Percentiles rank a stretch among this genome's conserved stretches.
These are phyloP conservation scores for Hydrochoerus hydrochaeris DNA, from an alignment of 2,113 vertebrate genomes.

Conservation along the genomic window DNA sequence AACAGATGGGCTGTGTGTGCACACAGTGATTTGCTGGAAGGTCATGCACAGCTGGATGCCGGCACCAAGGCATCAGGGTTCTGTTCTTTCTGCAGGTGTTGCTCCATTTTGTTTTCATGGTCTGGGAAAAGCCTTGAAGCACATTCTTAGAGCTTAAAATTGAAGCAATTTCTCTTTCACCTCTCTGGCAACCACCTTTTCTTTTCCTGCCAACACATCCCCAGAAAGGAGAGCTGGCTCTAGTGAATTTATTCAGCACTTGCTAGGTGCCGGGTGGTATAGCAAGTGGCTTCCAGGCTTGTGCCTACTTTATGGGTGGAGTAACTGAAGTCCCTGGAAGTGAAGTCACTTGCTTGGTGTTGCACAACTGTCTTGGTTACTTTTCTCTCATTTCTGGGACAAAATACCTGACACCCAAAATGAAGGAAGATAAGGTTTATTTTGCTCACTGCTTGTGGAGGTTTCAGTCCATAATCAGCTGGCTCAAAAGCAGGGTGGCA, in stretches of 20 bases:
- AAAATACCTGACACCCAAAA: too few relatives aligned
- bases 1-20: not conserved
- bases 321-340: not conserved
- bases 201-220: too few relatives aligned
- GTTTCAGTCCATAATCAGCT: too few relatives aligned
- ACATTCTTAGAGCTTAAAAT: not conserved
- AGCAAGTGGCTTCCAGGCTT: not conserved
- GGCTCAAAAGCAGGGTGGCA: too few relatives aligned
- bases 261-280: rapidly evolving
- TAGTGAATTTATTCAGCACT: not conserved
- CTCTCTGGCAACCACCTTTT: not conserved
- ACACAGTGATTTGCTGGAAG: not conserved
- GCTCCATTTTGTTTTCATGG: not conserved
- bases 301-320: not conserved
- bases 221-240: not conserved
- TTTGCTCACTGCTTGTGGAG: too few relatives aligned
- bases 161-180: not conserved
- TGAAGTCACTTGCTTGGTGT: not conserved
- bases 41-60: constrained; percentile 14
- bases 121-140: not conserved
- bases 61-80: not conserved
- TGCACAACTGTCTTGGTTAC: not conserved
- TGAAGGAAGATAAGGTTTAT: too few relatives aligned
- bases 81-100: not conserved
- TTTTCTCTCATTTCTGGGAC: too few relatives aligned